phyloP scores from a whole-genome alignment of 2,113 vertebrate species.

The Prionailurus viverrinus region DNA sequence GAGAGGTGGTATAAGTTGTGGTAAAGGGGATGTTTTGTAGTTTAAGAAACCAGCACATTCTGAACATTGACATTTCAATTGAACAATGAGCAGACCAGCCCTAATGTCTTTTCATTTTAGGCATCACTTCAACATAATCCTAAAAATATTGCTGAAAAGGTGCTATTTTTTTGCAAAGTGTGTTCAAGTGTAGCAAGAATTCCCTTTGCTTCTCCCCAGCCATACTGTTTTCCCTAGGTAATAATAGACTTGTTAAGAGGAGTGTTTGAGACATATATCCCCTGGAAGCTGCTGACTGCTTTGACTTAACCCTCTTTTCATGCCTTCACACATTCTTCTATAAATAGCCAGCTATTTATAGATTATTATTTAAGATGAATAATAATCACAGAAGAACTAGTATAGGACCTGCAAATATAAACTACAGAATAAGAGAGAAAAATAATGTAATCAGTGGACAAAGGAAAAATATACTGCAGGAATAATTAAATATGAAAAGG shows the following conservation, averaged over 20 bases:
- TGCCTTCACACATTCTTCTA: background rate
- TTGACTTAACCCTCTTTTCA: conserved; percentile 25
- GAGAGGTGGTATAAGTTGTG: background rate
- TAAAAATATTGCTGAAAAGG: conserved; percentile 35
- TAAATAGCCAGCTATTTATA: background rate
- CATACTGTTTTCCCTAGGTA: background rate
- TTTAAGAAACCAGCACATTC: background rate
- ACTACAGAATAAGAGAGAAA: conserved; percentile 3
- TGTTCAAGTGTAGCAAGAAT: background rate
- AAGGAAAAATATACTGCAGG: background rate
- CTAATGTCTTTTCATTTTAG: background rate
- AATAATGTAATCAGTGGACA: background rate
- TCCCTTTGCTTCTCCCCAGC: conserved; percentile 11
- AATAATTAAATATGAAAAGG: background rate
- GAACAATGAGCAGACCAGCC: background rate
- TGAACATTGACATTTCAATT: background rate
- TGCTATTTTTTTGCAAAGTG: background rate
- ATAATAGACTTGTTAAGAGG: background rate
- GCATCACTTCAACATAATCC: background rate
- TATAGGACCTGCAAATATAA: background rate
- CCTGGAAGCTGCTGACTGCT: background rate
- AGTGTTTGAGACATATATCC: background rate
- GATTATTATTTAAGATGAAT: background rate
- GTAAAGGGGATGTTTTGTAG: background rate
- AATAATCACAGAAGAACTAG: background rate